phyloP scores from a whole-genome alignment of 2,888 invertebrate species.

The Polyommatus icarus region DNA sequence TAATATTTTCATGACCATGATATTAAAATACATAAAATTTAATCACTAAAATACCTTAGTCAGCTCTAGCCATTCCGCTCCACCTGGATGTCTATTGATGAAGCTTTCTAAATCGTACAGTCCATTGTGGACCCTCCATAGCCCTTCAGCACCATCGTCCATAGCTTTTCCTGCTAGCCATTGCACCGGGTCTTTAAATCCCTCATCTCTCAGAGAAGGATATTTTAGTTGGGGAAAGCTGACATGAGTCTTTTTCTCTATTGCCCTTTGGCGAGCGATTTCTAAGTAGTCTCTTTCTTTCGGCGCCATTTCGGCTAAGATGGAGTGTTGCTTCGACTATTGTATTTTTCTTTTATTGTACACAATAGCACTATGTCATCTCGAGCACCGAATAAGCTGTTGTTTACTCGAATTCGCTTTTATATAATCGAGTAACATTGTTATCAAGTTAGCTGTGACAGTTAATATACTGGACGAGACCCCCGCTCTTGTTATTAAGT shows the following conservation, averaged over 20 bases:
- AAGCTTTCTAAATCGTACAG: conserved; percentile 93
- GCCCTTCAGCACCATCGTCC: conserved; percentile 87
- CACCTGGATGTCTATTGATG: conserved; percentile 91
- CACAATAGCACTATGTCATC: conserved; percentile 25
- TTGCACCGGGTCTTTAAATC: conserved; percentile 65
- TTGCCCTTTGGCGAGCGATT: conserved; percentile 53
- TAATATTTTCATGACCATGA: no score
- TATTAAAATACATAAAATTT: background rate
- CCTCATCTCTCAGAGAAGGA: conserved; percentile 71
- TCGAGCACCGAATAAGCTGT: conserved; percentile 8
- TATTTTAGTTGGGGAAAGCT: conserved; percentile 78
- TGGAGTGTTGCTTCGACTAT: background rate
- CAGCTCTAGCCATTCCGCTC: conserved; percentile 86
- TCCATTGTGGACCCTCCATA: conserved; percentile 88
- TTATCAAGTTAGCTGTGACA: conserved; percentile 6
- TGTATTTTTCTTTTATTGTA: conserved; percentile 12
- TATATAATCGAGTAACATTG: conserved; percentile 21
- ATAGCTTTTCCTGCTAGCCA: conserved; percentile 84
- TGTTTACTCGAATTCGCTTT: conserved; percentile 27
- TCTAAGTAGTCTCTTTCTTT: conserved; percentile 55
- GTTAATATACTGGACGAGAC: background rate
- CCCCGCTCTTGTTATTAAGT: background rate
- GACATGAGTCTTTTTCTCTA: conserved; percentile 67
- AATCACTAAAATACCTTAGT: conserved; percentile 76
- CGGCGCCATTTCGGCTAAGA: conserved; percentile 49